phyloP scores from a whole-genome alignment of 1,140 invertebrate species.

The Drosophila triauraria region DNA sequence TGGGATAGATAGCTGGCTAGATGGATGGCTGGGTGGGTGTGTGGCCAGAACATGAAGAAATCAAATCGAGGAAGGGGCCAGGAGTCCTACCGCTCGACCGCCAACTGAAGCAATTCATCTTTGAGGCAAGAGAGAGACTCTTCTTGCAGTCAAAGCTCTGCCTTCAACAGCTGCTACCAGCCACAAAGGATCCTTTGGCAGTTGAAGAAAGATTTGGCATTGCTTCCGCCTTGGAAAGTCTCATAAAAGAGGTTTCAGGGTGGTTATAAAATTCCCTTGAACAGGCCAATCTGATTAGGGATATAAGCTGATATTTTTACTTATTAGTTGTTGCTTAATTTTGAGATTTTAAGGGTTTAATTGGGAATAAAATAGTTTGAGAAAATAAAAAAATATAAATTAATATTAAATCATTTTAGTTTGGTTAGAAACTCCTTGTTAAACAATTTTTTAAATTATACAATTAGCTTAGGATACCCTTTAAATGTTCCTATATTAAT shows the following conservation, averaged over 20 bases:
- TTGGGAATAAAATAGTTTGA: too few relatives aligned
- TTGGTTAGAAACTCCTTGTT: too few relatives aligned
- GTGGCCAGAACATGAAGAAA: conserved; percentile 7
- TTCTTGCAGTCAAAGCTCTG: conserved; percentile 9
- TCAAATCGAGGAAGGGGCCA: not conserved
- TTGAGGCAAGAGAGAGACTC: conserved; percentile 33
- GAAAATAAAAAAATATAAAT: too few relatives aligned
- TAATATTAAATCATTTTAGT: too few relatives aligned
- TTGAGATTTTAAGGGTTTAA: not conserved
- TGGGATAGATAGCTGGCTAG: conserved; percentile 18
- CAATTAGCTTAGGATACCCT: too few relatives aligned
- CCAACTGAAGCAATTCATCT: conserved; percentile 70
- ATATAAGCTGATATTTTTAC: not conserved
- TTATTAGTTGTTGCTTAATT: not conserved
- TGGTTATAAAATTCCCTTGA: not conserved
- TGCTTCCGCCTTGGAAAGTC: not conserved
- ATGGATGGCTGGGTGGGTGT: conserved; percentile 14
- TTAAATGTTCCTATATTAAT: too few relatives aligned
- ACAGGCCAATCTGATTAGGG: not conserved
- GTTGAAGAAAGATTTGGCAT: conserved; percentile 19
- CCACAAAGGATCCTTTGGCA: conserved; percentile 37
- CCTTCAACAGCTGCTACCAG: conserved; percentile 49
- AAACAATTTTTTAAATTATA: not conserved
- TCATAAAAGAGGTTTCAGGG: not conserved
- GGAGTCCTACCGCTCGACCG: not conserved